A percentile compares a stretch with the other conserved stretches of the same genome.
Conservation (phyloP, 2,888 invertebrate species). For the Chorisops tibialis region DNA sequence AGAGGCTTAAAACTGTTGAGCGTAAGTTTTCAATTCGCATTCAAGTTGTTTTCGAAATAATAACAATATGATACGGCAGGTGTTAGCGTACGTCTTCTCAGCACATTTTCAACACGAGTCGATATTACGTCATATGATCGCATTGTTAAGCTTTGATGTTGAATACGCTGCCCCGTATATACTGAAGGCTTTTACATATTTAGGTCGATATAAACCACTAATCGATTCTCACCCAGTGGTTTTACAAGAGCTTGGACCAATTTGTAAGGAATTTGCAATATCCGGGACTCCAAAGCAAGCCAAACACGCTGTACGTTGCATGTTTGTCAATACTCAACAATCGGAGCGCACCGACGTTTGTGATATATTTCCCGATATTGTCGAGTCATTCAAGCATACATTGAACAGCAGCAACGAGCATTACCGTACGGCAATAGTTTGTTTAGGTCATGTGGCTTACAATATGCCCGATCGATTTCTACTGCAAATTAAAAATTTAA, state of each 20-base stretch:
- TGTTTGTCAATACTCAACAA: slow-evolving; percentile 74
- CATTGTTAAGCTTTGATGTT: slow-evolving; percentile 65
- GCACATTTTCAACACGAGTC: slow-evolving; percentile 87
- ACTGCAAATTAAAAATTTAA: slow-evolving; percentile 87
- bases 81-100: slow-evolving; percentile 85
- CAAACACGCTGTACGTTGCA: slow-evolving; percentile 91
- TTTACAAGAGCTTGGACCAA: slow-evolving; percentile 75
- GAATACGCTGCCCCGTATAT: slow-evolving; percentile 77
- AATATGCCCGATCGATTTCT: slow-evolving; percentile 88
- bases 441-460: slow-evolving; percentile 90
- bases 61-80: slow-evolving; percentile 36
- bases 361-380: slow-evolving; percentile 75
- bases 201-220: slow-evolving; percentile 81
- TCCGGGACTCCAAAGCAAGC: slow-evolving; percentile 92
- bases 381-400: slow-evolving; percentile 74
- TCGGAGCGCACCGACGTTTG: slow-evolving; percentile 20
- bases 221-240: slow-evolving; percentile 73
- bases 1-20: slow-evolving; percentile 84
- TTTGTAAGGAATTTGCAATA: slow-evolving; percentile 84
- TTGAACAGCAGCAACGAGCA: slow-evolving; percentile 71
- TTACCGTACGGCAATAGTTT: slow-evolving; percentile 91
- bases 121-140: slow-evolving; percentile 74
- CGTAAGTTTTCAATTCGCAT: slow-evolving; percentile 50
- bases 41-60: slow-evolving; percentile 36
- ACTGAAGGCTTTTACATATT: slow-evolving; percentile 78